Evolutionary conservation across 2,797 vertebrate genomes (phyloP).

Genomic region (Sebastes hubbsi): DNA sequence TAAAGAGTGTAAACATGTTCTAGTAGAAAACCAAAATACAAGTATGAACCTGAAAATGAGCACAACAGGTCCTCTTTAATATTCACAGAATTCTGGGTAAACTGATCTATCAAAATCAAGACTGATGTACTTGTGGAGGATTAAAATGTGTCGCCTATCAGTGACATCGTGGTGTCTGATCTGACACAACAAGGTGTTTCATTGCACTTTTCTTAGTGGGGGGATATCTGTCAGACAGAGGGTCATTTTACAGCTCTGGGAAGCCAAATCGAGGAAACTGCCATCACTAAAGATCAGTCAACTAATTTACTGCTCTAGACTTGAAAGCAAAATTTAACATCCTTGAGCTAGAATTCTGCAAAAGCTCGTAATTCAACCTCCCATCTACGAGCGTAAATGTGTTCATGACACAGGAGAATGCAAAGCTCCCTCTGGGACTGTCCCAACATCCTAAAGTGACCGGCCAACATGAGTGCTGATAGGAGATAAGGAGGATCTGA

Average conservation of each 20-base stretch:
- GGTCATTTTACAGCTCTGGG: conserved; percentile 4
- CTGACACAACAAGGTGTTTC: not conserved
- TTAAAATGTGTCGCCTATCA: not conserved
- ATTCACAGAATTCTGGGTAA: not conserved
- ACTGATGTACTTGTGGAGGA: not conserved
- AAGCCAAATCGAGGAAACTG: not conserved
- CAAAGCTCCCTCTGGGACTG: not conserved
- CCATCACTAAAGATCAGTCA: not conserved
- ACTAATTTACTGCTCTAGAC: not conserved
- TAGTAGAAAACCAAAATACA: too few relatives aligned
- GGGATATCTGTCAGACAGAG: not conserved
- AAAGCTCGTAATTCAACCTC: not conserved
- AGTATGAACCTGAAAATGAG: too few relatives aligned
- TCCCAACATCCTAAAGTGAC: conserved; percentile 9
- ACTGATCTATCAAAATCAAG: not conserved
- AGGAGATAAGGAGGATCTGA: conserved; percentile 40
- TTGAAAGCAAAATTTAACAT: not conserved
- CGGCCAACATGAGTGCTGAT: conserved; percentile 11
- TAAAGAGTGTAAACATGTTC: too few relatives aligned
- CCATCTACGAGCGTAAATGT: not conserved
- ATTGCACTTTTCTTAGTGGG: not conserved
- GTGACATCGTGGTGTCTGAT: not conserved
- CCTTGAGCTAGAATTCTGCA: not conserved
- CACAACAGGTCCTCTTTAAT: not conserved
- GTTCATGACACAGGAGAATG: not conserved